Conservation (phyloP, 2,888 invertebrate genomes). For the Hypselothyrea guttata region DNA sequence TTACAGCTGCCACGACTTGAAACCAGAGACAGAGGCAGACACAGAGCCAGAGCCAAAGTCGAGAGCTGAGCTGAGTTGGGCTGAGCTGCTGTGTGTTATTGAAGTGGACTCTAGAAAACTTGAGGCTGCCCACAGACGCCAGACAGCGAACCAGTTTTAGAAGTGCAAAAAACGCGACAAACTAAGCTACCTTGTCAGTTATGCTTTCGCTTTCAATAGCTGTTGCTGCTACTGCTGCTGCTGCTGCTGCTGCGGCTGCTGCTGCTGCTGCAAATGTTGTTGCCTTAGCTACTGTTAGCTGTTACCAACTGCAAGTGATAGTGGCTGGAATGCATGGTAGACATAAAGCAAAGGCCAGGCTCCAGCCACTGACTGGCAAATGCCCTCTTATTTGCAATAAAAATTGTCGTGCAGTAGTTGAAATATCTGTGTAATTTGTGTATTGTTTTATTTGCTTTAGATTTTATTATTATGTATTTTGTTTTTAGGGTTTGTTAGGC, state of each 20-base stretch:
- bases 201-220: conserved; percentile 80
- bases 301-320: conserved; percentile 17
- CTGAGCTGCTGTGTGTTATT: conserved; percentile 54
- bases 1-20: conserved; percentile 43
- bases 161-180: conserved; percentile 71
- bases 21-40: conserved; percentile 27
- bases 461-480: too few relatives aligned
- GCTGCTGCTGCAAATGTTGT: too few relatives aligned
- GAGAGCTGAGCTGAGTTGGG: conserved; percentile 9
- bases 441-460: conserved; percentile 4
- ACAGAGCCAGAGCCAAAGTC: background rate
- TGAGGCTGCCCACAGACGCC: conserved; percentile 65
- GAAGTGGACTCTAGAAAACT: conserved; percentile 72
- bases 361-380: conserved; percentile 12
- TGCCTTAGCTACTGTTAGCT: conserved; percentile 2
- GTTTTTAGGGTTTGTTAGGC: conserved; percentile 54
- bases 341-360: conserved; percentile 54
- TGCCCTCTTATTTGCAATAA: conserved; percentile 16
- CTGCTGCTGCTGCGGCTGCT: conserved; percentile 28
- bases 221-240: conserved; percentile 24
- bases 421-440: conserved; percentile 12
- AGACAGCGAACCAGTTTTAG: conserved; percentile 72
- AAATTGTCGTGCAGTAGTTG: conserved; percentile 29
- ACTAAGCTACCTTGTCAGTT: conserved; percentile 81
- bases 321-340: conserved; percentile 23